These are phyloP conservation scores for Drosophila monieri DNA, from an alignment of 2,888 invertebrate species.

Conservation along the genomic window DNA sequence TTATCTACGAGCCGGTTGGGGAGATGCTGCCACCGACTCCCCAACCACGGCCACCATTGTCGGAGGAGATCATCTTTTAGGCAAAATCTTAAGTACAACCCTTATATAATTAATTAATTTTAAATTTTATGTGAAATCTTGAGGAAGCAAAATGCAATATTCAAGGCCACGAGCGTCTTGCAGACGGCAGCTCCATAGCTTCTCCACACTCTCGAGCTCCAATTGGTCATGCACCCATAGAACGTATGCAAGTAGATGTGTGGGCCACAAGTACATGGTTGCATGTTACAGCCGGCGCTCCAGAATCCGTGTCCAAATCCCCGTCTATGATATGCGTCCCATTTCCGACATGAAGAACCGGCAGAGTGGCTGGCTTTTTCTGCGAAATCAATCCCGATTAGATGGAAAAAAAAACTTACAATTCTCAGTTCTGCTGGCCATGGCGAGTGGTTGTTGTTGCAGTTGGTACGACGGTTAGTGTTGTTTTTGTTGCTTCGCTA, in stretches of 20 bases:
- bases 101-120: too few species aligned
- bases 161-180: conserved; percentile 2
- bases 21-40: too few species aligned
- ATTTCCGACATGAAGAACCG: neutral
- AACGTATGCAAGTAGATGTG: neutral
- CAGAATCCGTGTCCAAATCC: neutral
- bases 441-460: conserved; percentile 31
- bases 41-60: too few species aligned
- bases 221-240: conserved; percentile 18
- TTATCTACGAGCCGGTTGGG: too few species aligned
- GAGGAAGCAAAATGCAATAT: too few species aligned
- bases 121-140: too few species aligned
- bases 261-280: too few species aligned
- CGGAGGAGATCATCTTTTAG: too few species aligned
- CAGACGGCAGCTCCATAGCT: neutral
- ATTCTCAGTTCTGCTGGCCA: conserved; percentile 74
- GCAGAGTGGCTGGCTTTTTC: neutral
- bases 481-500: conserved; percentile 11
- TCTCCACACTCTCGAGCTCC: conserved; percentile 2
- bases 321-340: neutral
- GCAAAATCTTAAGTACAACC: too few species aligned
- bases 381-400: neutral
- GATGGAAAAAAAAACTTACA: conserved; percentile 52
- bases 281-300: conserved; percentile 25
- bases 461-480: conserved; percentile 11